Conservation (phyloP, 2,888 invertebrate genomes). For the Abrostola triplasia region DNA sequence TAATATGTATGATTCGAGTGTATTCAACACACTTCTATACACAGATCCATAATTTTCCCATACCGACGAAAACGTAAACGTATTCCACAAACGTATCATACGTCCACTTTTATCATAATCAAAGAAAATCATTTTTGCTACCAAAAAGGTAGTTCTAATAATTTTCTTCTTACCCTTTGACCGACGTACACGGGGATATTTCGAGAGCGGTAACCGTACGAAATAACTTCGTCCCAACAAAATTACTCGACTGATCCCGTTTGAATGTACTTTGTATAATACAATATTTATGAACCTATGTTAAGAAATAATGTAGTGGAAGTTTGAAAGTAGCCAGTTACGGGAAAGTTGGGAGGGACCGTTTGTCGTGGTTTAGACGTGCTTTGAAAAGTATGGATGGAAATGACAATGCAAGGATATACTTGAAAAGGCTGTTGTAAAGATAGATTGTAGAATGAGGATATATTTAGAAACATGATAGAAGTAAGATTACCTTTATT, state of each 20-base stretch:
- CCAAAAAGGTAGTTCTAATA: conserved; percentile 13
- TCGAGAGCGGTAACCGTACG: conserved; percentile 30
- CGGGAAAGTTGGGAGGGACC: no score
- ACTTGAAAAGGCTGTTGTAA: no score
- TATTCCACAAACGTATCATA: not conserved
- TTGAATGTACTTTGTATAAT: conserved; percentile 26
- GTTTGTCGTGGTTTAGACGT: no score
- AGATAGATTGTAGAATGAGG: no score
- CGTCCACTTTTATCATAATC: conserved; percentile 5
- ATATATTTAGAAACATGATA: no score
- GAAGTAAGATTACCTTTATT: no score
- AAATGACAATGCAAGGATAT: no score
- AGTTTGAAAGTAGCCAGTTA: not conserved
- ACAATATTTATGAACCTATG: not conserved
- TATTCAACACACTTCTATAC: not conserved
- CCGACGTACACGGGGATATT: conserved; percentile 23
- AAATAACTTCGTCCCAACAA: conserved; percentile 41
- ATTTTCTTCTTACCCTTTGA: conserved; percentile 29
- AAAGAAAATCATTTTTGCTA: conserved; percentile 27
- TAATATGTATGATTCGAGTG: no score
- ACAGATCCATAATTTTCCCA: not conserved
- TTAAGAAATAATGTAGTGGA: not conserved
- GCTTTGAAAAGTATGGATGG: no score
- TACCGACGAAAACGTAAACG: not conserved
- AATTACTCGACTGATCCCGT: conserved; percentile 37